Conservation (phyloP, 2,888 invertebrate genomes). For the Crocallis elinguaria region DNA sequence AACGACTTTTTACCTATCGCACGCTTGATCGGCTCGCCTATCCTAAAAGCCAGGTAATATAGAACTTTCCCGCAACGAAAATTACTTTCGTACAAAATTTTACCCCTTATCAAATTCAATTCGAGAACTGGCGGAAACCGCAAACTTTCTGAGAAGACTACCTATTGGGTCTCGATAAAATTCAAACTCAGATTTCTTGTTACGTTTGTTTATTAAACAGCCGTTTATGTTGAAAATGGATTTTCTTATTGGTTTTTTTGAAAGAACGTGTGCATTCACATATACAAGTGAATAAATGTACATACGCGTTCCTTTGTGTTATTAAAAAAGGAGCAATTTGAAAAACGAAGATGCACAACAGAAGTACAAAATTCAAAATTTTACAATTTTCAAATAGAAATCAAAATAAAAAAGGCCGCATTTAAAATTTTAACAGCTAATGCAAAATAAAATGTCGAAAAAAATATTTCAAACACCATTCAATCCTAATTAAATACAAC, state of each 20-base stretch:
- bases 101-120: conserved; percentile 64
- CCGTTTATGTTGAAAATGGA: conserved; percentile 16
- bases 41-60: conserved; percentile 55
- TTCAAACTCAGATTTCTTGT: conserved; percentile 35
- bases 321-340: no score
- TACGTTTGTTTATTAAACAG: conserved; percentile 29
- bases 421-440: no score
- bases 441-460: no score
- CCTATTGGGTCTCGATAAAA: conserved; percentile 48
- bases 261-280: neutral
- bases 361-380: no score
- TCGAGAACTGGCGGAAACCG: conserved; percentile 51
- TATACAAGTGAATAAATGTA: neutral
- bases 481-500: no score
- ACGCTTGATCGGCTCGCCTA: conserved; percentile 47
- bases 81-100: conserved; percentile 60
- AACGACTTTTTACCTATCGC: conserved; percentile 51
- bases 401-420: no score
- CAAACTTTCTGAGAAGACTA: conserved; percentile 53
- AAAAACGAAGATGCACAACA: no score
- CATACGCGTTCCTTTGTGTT: neutral
- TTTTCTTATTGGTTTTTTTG: conserved; percentile 3
- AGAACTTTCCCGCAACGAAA: conserved; percentile 51
- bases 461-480: no score
- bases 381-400: no score